Conservation (phyloP, 2,797 vertebrate species). For the Yasuhikotakia modesta region DNA sequence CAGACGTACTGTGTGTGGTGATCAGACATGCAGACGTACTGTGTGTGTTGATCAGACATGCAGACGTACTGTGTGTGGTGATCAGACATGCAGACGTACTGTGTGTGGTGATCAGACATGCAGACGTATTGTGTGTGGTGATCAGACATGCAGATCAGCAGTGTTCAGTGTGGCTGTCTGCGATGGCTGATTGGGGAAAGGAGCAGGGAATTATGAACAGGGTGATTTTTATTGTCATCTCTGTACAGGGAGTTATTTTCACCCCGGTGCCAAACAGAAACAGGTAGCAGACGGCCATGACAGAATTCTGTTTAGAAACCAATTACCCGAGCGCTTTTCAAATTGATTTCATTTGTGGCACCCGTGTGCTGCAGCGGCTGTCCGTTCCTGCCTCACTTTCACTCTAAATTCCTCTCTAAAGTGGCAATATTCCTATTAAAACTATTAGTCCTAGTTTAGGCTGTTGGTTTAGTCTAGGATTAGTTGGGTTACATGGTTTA, state of each 20-base stretch:
- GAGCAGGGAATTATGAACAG: constrained; percentile 65
- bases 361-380: constrained; percentile 48
- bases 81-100: too few relatives aligned
- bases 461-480: not conserved
- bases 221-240: constrained; percentile 67
- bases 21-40: too few relatives aligned
- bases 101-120: too few relatives aligned
- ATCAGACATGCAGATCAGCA: constrained; percentile 35
- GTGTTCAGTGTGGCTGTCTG: constrained; percentile 33
- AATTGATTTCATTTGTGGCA: constrained; percentile 74
- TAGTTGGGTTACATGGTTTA: not conserved
- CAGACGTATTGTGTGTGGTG: too few relatives aligned
- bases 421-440: constrained; percentile 30
- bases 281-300: constrained; percentile 67
- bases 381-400: constrained; percentile 34
- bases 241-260: constrained; percentile 63
- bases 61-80: too few relatives aligned
- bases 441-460: constrained; percentile 51
- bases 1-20: too few relatives aligned
- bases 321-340: constrained; percentile 71
- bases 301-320: constrained; percentile 73
- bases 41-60: too few relatives aligned
- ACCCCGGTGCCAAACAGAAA: constrained; percentile 61
- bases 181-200: constrained; percentile 57
- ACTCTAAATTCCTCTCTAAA: constrained; percentile 39